These are phyloP conservation scores for Trypoxylus dichotomus DNA, from an alignment of 1,140 invertebrate species.

Conservation along the genomic window DNA sequence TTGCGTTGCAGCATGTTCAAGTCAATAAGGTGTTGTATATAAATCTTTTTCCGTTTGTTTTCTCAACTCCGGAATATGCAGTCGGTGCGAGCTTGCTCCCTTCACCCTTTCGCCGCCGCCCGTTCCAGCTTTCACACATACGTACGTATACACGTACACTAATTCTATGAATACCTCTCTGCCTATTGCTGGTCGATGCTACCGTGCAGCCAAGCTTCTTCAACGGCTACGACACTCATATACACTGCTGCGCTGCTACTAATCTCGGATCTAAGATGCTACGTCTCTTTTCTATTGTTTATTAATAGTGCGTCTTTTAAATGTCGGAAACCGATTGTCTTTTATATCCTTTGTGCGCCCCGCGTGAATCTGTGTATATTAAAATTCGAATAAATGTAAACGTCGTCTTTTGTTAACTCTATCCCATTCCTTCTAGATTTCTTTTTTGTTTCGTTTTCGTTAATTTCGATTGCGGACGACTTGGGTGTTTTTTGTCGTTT, in stretches of 20 bases:
- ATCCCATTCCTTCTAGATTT: too few relatives aligned
- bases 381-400: too few relatives aligned
- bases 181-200: not conserved
- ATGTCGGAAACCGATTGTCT: conserved; percentile 15
- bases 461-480: too few relatives aligned
- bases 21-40: conserved; percentile 25
- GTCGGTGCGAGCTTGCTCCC: not conserved
- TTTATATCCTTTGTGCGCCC: not conserved
- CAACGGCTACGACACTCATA: not conserved
- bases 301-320: not conserved
- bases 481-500: too few relatives aligned
- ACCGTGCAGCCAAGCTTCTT: not conserved
- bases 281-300: not conserved
- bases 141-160: not conserved
- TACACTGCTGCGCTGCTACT: not conserved
- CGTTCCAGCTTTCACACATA: not conserved
- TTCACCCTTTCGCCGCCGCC: not conserved
- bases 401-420: too few relatives aligned
- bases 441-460: too few relatives aligned
- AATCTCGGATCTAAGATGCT: not conserved
- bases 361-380: too few relatives aligned
- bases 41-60: conserved; percentile 24
- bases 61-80: conserved; percentile 2
- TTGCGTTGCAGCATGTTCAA: not conserved
- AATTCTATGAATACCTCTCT: not conserved